Base-by-base conservation (phyloP, 2,888 invertebrate species). In the Monoplex corrugatus region DNA sequence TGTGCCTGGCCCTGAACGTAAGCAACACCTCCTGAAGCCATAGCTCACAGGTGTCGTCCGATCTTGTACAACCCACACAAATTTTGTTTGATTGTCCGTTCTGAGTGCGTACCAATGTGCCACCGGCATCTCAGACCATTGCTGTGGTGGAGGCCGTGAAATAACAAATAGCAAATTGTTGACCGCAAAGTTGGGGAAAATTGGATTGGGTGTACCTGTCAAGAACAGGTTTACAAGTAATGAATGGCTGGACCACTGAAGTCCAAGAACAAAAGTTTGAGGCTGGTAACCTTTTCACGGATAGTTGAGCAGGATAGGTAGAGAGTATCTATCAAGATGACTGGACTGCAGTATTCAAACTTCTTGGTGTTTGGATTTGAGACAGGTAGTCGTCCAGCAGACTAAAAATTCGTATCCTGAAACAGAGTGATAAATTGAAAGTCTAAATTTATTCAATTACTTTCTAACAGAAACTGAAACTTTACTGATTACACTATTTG, bases 111-210 rank as follows among this genome's bases (percentile, higher is more conserved):
- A 28, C 45, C 83, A 84, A 45, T 50, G 45, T 23, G 35, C 50
- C 50, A 43, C 83, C 32, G 35, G 35, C 83, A 84, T 84, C 43
- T 84, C 83, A 84, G 83, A 50, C 83, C 83, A 84, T 84, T 0
- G 83, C 35, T 10, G 8, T 32, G 83, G 35, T 0, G 38, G 19
- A 84, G 50, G 28, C 40, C 28, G 5, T 19, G 43, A n/a, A 40
- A 28, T 0, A 1, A 3, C 28, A 43, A 28, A 6, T 8, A 43
- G 13, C 6, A 16, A 16, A 10, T 10, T 10, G 32, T 16, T 13
- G 75, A 35, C 35, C 10, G 16, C n/a, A n/a, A 75, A 16, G 13
- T 19, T 35, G 75, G 13, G 8, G 38, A 16, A 16, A 28, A n/a
- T 16, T 16, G 28, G 23, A 1, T 28, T 68, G 63, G 63, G 23